These are phyloP conservation scores for Hypomecis atomaria DNA, from an alignment of 2,888 invertebrate genomes.

Conservation along the genomic window DNA sequence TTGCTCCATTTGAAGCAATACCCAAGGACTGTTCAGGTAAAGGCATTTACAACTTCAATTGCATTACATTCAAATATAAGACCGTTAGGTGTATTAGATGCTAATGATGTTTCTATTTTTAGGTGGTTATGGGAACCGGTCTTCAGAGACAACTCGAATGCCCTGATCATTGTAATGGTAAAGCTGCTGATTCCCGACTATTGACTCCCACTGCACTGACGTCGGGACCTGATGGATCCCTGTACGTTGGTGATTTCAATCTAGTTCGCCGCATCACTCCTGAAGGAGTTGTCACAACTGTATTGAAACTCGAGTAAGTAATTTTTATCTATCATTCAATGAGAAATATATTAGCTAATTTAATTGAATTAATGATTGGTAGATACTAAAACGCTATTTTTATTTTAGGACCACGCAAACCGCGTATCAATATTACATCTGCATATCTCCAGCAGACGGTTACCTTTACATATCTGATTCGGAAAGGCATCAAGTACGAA, in stretches of 20 bases:
- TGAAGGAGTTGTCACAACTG: constrained; percentile 94
- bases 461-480: constrained; percentile 98
- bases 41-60: background rate
- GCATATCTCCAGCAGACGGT: constrained; percentile 98
- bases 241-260: constrained; percentile 99
- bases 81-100: too few relatives aligned
- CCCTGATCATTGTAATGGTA: constrained; percentile 93
- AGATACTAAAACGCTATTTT: constrained; percentile 1
- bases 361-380: background rate
- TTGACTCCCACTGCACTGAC: constrained; percentile 97
- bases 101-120: constrained; percentile 62
- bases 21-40: constrained; percentile 92
- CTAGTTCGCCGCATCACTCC: constrained; percentile 95
- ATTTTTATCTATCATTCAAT: background rate
- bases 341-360: background rate
- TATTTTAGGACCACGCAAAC: constrained; percentile 95
- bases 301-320: constrained; percentile 92
- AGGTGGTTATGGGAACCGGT: constrained; percentile 97
- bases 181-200: constrained; percentile 93
- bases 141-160: constrained; percentile 93
- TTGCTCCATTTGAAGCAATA: constrained; percentile 97
- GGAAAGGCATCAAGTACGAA: constrained; percentile 94
- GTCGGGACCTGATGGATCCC: constrained; percentile 97
- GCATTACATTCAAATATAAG: background rate
- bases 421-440: constrained; percentile 98